These are phyloP conservation scores for Matsumurasca onukii DNA, from an alignment of 1,140 invertebrate genomes.

Conservation along the genomic window DNA sequence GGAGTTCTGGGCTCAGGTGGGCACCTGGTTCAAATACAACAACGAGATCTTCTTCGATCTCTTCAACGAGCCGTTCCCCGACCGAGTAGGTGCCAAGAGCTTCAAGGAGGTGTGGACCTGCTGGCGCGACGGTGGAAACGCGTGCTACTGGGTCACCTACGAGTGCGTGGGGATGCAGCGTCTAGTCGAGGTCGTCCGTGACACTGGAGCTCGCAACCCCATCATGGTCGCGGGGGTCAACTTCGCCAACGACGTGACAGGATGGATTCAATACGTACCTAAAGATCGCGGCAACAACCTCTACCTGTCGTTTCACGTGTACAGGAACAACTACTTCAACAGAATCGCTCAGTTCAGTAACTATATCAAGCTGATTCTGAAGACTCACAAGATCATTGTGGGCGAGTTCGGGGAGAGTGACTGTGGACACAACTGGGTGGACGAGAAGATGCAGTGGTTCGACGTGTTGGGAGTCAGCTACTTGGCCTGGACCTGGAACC, in stretches of 20 bases:
- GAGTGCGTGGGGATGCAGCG: not conserved
- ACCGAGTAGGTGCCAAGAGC: not conserved
- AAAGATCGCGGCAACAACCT: not conserved
- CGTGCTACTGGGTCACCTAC: not conserved
- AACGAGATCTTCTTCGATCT: slow-evolving; percentile 3
- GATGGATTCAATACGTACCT: not conserved
- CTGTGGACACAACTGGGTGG: not conserved
- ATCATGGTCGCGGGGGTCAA: not conserved
- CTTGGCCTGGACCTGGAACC: slow-evolving; percentile 4
- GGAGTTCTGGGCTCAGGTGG: not conserved
- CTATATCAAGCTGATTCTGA: not conserved
- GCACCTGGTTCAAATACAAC: not conserved
- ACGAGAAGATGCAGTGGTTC: not conserved
- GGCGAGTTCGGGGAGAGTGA: slow-evolving; percentile 6
- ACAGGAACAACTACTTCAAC: not conserved
- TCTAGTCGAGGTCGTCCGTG: not conserved
- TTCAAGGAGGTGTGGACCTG: not conserved
- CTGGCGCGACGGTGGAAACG: not conserved
- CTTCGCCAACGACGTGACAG: not conserved
- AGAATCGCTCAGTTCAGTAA: not conserved
- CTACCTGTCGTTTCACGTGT: not conserved
- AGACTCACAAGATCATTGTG: not conserved
- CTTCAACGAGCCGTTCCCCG: slow-evolving; percentile 7
- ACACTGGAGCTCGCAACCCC: not conserved
- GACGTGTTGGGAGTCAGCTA: not conserved